phyloP scores from a whole-genome alignment of 1,140 invertebrate species.

The Adoxophyes honmai region DNA sequence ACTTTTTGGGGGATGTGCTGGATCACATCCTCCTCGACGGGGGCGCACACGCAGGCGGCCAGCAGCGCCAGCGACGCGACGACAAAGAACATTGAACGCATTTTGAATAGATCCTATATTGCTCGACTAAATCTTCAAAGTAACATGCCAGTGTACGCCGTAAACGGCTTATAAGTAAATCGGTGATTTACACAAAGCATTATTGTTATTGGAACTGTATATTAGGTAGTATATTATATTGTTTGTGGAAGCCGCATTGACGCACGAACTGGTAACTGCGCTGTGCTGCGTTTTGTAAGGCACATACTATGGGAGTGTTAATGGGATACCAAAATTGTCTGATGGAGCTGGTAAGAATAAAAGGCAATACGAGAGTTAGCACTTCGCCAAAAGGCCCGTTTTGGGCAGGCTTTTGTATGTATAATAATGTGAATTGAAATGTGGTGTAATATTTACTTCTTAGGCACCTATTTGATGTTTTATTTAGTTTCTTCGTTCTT shows the following conservation, averaged over 20 bases:
- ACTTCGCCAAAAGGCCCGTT: slow-evolving; percentile 25
- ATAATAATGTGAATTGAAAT: background rate
- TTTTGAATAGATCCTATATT: slow-evolving; percentile 64
- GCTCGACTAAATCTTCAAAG: slow-evolving; percentile 25
- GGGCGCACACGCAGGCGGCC: slow-evolving; percentile 56
- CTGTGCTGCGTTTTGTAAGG: slow-evolving; percentile 24
- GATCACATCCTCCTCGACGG: slow-evolving; percentile 50
- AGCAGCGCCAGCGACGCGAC: slow-evolving; percentile 62
- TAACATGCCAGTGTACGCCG: background rate
- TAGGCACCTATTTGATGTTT: too few species aligned
- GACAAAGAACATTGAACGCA: slow-evolving; percentile 59
- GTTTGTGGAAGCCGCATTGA: slow-evolving; percentile 46
- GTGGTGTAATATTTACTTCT: background rate
- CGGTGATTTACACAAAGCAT: slow-evolving; percentile 50
- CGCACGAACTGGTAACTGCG: slow-evolving; percentile 37
- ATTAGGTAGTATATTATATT: slow-evolving; percentile 43
- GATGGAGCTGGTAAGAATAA: slow-evolving; percentile 38
- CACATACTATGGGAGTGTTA: slow-evolving; percentile 26
- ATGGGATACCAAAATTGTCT: slow-evolving; percentile 30
- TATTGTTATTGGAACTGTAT: slow-evolving; percentile 48
- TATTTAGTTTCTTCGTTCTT: background rate
- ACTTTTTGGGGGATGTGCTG: slow-evolving; percentile 59
- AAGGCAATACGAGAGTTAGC: slow-evolving; percentile 34
- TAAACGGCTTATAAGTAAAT: slow-evolving; percentile 38
- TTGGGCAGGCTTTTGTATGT: slow-evolving; percentile 12